Conservation (phyloP, 2,797 vertebrate genomes). For the Varecia variegata region DNA sequence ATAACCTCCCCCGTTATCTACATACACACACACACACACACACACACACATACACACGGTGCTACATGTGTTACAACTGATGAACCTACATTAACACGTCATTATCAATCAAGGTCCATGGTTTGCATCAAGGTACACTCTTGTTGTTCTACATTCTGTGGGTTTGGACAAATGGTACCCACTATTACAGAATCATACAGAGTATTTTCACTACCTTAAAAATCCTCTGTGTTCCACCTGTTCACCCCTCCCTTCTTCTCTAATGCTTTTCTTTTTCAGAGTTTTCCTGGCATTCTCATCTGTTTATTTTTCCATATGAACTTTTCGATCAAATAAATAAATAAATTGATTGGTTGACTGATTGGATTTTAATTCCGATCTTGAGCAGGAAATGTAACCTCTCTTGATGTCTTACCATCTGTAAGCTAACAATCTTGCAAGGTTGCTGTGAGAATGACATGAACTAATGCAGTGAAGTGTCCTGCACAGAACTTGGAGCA, state of each 20-base stretch:
- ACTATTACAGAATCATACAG: background rate
- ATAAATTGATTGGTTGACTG: background rate
- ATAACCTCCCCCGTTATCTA: background rate
- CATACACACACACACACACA: background rate
- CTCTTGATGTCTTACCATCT: background rate
- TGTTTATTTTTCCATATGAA: background rate
- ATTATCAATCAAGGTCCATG: background rate
- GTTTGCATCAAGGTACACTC: background rate
- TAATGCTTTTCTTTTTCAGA: background rate
- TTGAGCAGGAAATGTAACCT: background rate
- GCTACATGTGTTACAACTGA: background rate
- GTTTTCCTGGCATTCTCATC: background rate
- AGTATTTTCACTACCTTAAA: background rate
- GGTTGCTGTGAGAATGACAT: background rate
- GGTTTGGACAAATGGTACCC: background rate
- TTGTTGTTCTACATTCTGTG: background rate
- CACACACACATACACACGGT: too few species aligned
- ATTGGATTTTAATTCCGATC: background rate
- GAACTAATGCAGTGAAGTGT: background rate
- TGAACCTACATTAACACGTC: background rate
- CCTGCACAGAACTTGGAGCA: background rate
- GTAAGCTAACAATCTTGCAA: background rate
- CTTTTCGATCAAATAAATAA: background rate
- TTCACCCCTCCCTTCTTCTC: background rate
- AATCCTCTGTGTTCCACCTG: background rate